Evolutionary conservation across 2,888 invertebrate genomes (phyloP), one percentile per base, ranked within the genome.

Genomic region (Apocheima hispidaria): DNA sequence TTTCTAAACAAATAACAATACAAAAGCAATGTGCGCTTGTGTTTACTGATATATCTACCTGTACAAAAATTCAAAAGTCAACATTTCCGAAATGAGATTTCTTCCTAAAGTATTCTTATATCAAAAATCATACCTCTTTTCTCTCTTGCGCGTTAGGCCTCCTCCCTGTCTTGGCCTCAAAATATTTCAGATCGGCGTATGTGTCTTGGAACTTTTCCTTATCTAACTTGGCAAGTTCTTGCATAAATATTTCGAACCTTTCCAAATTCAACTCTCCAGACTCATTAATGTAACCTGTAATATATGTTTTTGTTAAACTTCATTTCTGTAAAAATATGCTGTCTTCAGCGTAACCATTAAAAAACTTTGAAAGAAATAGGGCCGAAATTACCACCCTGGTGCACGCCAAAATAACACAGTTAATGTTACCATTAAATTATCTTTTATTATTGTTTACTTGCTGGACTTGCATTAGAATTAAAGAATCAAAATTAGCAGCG

Each of bases 231-330:
- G 96, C 94, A 23, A 98, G 86, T 54, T 95, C 95, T 66, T 94
- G 94, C 94, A 98, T 95, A 80, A 97, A 99, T 71, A 94, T 94
- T 83, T 99, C 97, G 87, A 99, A 97, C 58, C 99, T 93, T 38
- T 84, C 87, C 65, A 99, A 90, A 83, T 98, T 97, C 54, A 99
- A 86, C 44, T 94, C 94, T 3, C 99, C 99, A 4, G 94, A 93
- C 86, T 99, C 98, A 87, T 99, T 99, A 66, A 99, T 96, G 80
- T 99, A 99, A 2, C 98, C 98, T 97, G 59, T 33, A 74, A 77
- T 6, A 14, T 14, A 12, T 21, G 5, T 12, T 21, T 23, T 4
- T n/a, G 3, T 41, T 9, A 41, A 14, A 14, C n/a, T 4, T 2
- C 4, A n/a, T 12, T 12, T 33, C 12, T 1, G 2, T 35, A 4